These are phyloP conservation scores for Dolichomitus sp. DNA, from an alignment of 2,888 invertebrate genomes.

Conservation along the genomic window DNA sequence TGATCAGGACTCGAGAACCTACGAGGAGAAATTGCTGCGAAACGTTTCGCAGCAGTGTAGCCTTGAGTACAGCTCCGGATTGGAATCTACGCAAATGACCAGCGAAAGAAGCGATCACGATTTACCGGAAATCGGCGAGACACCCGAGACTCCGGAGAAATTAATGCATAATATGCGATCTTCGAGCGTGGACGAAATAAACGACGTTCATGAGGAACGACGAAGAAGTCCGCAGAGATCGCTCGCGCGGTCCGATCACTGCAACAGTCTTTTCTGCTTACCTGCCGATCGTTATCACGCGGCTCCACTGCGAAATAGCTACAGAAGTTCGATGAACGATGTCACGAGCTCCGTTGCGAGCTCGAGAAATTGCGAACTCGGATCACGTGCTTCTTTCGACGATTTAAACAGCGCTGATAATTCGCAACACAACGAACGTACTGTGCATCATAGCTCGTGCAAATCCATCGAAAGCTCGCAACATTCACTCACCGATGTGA, in stretches of 20 bases:
- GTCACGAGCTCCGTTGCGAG: slow-evolving; percentile 75
- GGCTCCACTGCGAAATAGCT: slow-evolving; percentile 72
- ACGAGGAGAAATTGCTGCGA: slow-evolving; percentile 86
- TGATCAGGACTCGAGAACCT: slow-evolving; percentile 79
- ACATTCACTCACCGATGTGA: slow-evolving; percentile 72
- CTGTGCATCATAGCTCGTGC: slow-evolving; percentile 69
- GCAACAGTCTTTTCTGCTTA: slow-evolving; percentile 80
- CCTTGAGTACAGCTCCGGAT: slow-evolving; percentile 90
- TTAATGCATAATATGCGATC: slow-evolving; percentile 56
- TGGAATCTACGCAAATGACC: slow-evolving; percentile 81
- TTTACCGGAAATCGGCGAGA: slow-evolving; percentile 81
- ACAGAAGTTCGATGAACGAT: slow-evolving; percentile 81
- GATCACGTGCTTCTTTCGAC: slow-evolving; percentile 76
- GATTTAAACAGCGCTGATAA: slow-evolving; percentile 75
- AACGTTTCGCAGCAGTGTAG: slow-evolving; percentile 92
- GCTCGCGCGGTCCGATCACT: slow-evolving; percentile 73
- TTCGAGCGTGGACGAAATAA: slow-evolving; percentile 64
- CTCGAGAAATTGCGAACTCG: slow-evolving; percentile 75
- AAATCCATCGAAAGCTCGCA: slow-evolving; percentile 72
- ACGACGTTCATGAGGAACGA: slow-evolving; percentile 25
- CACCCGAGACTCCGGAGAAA: slow-evolving; percentile 70
- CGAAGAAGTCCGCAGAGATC: slow-evolving; percentile 64
- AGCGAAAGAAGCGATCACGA: slow-evolving; percentile 83
- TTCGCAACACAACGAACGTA: slow-evolving; percentile 73
- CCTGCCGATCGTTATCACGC: slow-evolving; percentile 72